Conservation (phyloP, 2,888 invertebrate species). For the Pseudococcus viburni region DNA sequence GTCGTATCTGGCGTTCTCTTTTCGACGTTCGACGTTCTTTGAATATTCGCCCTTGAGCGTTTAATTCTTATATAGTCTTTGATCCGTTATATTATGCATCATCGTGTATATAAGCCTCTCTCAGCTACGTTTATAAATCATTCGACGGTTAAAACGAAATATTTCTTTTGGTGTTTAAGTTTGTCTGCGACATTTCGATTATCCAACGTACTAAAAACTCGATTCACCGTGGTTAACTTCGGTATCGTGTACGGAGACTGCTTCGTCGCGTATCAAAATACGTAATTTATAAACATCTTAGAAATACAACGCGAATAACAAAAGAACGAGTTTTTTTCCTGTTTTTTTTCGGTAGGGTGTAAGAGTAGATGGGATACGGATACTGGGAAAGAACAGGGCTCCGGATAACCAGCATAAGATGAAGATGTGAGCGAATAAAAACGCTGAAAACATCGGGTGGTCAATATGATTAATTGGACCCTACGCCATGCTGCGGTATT, state of each 20-base stretch:
- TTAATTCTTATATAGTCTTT: conserved; percentile 16
- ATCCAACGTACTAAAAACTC: not conserved
- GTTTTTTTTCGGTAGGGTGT: not conserved
- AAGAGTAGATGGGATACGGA: not conserved
- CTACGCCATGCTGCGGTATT: not conserved
- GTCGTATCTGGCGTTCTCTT: not conserved
- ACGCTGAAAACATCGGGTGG: conserved; percentile 32
- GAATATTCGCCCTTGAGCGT: conserved; percentile 43
- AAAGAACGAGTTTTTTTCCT: conserved; percentile 19
- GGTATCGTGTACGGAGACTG: not conserved
- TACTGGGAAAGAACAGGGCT: not conserved
- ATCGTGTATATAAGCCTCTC: not conserved
- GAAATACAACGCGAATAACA: conserved; percentile 24
- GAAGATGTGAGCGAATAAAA: conserved; percentile 50
- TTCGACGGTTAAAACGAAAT: conserved; percentile 40
- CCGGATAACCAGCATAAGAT: not conserved
- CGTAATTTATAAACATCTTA: conserved; percentile 36
- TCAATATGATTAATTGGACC: conserved; percentile 47
- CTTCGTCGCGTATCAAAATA: not conserved
- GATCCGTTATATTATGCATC: not conserved
- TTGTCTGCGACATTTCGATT: conserved; percentile 51
- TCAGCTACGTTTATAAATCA: conserved; percentile 23
- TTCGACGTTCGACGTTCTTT: not conserved
- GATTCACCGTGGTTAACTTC: not conserved
- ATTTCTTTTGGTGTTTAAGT: conserved; percentile 32